These are phyloP conservation scores for Vanessa tameamea DNA, from an alignment of 1,140 invertebrate genomes.

Conservation along the genomic window DNA sequence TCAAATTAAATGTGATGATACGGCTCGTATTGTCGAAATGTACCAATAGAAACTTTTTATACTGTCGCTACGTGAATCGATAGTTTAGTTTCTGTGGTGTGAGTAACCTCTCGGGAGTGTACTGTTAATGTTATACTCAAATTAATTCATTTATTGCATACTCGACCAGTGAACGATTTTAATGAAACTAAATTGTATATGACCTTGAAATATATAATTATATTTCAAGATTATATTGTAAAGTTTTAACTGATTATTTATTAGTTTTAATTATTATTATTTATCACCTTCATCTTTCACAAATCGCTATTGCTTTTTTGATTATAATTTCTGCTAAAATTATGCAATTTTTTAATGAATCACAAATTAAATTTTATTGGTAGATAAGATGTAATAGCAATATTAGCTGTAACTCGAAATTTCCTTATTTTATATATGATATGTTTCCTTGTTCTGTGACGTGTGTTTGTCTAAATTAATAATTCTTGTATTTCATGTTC, in stretches of 20 bases:
- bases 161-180: not conserved
- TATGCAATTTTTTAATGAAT: conserved; percentile 1
- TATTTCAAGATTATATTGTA: not conserved
- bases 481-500: conserved; percentile 10
- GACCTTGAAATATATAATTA: not conserved
- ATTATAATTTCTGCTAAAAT: not conserved
- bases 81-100: too few species aligned
- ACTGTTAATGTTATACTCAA: not conserved
- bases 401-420: not conserved
- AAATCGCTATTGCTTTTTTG: conserved; percentile 14
- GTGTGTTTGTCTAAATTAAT: conserved; percentile 20
- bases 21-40: too few species aligned
- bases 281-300: conserved; percentile 7
- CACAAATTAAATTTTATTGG: not conserved
- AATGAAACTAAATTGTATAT: not conserved
- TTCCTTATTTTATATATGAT: not conserved
- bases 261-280: not conserved
- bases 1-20: not conserved
- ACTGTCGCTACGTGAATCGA: too few species aligned
- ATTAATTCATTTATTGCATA: not conserved
- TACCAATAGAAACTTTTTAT: too few species aligned
- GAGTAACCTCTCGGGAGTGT: too few species aligned
- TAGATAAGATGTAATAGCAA: conserved; percentile 2
- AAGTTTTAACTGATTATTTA: not conserved
- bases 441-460: not conserved